Evolutionary conservation across 2,888 invertebrate genomes (phyloP), one percentile per base, ranked within the genome.

Genomic region (Cephus pygmeus): DNA sequence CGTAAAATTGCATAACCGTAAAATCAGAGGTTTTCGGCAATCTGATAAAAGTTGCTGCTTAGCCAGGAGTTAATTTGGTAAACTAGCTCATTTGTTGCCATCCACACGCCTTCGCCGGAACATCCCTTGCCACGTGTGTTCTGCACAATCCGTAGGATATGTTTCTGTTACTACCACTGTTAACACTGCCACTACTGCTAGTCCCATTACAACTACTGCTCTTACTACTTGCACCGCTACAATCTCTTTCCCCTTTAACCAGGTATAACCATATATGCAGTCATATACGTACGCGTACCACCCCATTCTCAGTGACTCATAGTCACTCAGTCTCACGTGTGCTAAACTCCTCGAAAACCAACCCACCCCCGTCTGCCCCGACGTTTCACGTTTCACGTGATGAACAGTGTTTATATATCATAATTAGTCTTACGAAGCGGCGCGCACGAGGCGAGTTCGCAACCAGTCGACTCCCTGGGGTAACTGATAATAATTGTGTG

Each of bases 391-490:
- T 82, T 81, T 80, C 85, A 73, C 75, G 77, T 85, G 85, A 85
- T 83, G 81, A 85, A 85, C 83, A 79, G 81, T 81, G 83, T 83
- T 84, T 83, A 85, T 85, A 84, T 79, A 84, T 85, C 85, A 85
- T 83, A 85, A 85, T 85, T 85, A 85, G 83, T 78, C 80, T 77
- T 77, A 79, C 77, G 80, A 76, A 79, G 75, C 71, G 75, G 77
- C 75, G 79, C 75, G 40, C 79, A 76, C 75, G 75, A 75, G 79
- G 69, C 75, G 77, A 56, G 56, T 23, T 56, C 23, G 56, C 56
- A 56, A 56, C 56, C 35, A 76, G 76, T 34, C 79, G 69, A 69
- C 75, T 78, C 76, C 34, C 68, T 56, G 56, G 74, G 76, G 77
- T 83, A 83, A 85, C 80, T 84, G 81, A 82, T 85, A 85, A 84